Evolutionary conservation across 2,888 invertebrate genomes (phyloP), one percentile per base, ranked within the genome.

Genomic region (Toxonevra muliebris): DNA sequence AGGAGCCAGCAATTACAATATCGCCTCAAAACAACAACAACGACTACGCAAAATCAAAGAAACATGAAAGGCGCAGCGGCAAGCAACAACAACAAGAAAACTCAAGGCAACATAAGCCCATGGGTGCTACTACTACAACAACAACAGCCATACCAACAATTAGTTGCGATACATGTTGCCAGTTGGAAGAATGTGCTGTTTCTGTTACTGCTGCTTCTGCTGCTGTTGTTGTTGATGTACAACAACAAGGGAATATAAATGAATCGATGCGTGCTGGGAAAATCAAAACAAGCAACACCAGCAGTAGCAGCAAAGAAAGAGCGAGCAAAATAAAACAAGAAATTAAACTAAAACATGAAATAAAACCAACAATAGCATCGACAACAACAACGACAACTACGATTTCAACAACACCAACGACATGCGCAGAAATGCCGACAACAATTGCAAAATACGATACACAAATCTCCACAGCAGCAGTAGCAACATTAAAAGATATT

Each of bases 271-370:
- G 73, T 71, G 70, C 68, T 65, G 61, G 40, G 30, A 76, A 76
- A 77, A 73, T 74, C 76, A 80, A 78, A 77, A 76, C 77, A 75
- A 77, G 77, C 74, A 69, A 66, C 30, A 70, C 71, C 17, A n/a
- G n/a, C n/a, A 30, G 30, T 7, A 30, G 30, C 30, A 30, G 30
- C 30, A 66, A 65, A 70, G 77, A 81, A 81, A 73, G 73, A 72
- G 70, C 75, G 76, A 81, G 71, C 81, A 82, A 79, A 81, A 81
- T 80, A 81, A 82, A 80, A 76, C 71, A 68, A 59, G 77, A 76
- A 68, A 71, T 70, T 69, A 70, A 69, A 30, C 7, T 30, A 65
- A 72, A 70, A 66, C 62, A 69, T 13, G 71, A 69, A 60, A 54
- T 43, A 42, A 54, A 61, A 68, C 53, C 68, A 67, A 64, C 67